phyloP scores from a whole-genome alignment of 2,888 invertebrate genomes.

The Drosophila demipolita region DNA sequence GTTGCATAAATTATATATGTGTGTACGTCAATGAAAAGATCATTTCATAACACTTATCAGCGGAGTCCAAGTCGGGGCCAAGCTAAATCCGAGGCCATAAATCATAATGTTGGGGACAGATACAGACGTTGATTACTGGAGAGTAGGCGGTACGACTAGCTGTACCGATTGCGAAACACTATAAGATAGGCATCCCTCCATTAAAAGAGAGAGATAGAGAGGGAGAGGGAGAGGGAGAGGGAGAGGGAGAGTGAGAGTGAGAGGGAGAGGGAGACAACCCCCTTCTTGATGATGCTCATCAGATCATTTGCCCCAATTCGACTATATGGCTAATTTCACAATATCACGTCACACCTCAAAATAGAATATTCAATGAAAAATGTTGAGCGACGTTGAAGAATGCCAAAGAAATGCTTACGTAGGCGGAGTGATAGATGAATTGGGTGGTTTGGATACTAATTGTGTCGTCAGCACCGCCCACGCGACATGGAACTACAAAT shows the following conservation, averaged over 20 bases:
- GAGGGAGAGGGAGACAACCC: neutral
- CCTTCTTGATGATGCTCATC: neutral
- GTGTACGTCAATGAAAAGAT: neutral
- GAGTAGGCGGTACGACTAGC: neutral
- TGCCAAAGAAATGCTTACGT: conserved; percentile 29
- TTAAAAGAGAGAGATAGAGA: neutral
- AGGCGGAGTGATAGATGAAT: conserved; percentile 7
- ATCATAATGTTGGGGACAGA: conserved; percentile 36
- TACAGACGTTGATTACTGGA: neutral
- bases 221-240: neutral
- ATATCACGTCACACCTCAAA: conserved; percentile 46
- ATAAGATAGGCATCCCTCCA: neutral
- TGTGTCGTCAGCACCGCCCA: conserved; percentile 46
- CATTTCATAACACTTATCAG: conserved; percentile 23
- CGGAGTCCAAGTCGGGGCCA: conserved; percentile 16
- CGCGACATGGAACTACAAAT: conserved; percentile 25
- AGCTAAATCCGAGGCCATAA: conserved; percentile 39
- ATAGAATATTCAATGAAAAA: conserved; percentile 48
- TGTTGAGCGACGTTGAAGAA: conserved; percentile 3
- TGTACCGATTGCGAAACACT: conserved; percentile 20
- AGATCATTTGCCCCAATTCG: conserved; percentile 24
- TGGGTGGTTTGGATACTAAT: conserved; percentile 6
- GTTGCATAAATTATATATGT: conserved; percentile 6
- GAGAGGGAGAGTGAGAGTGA: neutral
- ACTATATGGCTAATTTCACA: conserved; percentile 46